Percentiles rank a stretch among this genome's conserved stretches.
Conservation (phyloP, 2,797 vertebrate genomes). For the Huso huso region DNA sequence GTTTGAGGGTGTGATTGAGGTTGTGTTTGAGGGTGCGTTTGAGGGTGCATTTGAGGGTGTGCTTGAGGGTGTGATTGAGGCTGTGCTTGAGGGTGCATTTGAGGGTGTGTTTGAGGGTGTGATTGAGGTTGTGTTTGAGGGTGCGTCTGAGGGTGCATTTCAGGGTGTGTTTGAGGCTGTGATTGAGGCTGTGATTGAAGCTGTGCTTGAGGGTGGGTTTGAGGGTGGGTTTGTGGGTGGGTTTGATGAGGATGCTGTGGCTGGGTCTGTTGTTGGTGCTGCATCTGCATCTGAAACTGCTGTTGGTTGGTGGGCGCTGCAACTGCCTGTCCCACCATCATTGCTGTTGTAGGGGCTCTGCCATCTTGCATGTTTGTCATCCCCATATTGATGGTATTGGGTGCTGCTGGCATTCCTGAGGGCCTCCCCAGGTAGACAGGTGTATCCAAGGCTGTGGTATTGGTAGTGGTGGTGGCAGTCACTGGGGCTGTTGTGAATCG, state of each 20-base stretch:
- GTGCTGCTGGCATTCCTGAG: constrained; percentile 40
- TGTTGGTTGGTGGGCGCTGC: constrained; percentile 42
- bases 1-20: constrained; percentile 37
- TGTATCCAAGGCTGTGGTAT: constrained; percentile 63
- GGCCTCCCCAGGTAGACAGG: constrained; percentile 87
- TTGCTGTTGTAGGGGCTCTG: constrained; percentile 34
- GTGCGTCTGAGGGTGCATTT: no score
- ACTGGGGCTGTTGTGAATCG: constrained; percentile 56
- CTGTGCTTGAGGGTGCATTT: no score
- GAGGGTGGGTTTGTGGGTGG: no score
- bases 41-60: constrained; percentile 34
- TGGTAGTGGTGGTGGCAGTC: constrained; percentile 38
- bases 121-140: no score
- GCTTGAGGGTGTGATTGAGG: no score
- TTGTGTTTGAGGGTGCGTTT: constrained; percentile 31
- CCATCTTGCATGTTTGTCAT: constrained; percentile 32
- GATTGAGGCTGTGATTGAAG: neutral
- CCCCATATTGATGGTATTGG: constrained; percentile 37
- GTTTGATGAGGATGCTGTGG: no score
- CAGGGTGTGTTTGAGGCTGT: no score
- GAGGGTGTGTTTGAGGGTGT: no score
- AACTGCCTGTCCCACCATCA: constrained; percentile 26
- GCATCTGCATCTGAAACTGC: neutral
- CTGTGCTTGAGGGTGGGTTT: neutral
- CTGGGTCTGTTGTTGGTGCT: no score